These are phyloP conservation scores for Heteromormyrus szaboi DNA, from an alignment of 2,797 vertebrate genomes.

Conservation along the genomic window DNA sequence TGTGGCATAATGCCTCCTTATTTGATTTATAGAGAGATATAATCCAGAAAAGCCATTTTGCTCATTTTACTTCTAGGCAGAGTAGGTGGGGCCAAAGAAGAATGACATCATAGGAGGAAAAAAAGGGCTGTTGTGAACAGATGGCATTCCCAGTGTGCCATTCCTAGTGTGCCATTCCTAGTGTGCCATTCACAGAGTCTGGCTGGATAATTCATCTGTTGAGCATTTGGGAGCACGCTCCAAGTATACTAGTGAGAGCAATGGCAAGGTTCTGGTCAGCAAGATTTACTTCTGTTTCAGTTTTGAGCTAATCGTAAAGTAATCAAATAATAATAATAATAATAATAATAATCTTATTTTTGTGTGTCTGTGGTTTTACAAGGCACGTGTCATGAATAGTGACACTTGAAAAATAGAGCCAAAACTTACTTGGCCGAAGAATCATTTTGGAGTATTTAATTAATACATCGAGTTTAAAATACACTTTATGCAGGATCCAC, in stretches of 20 bases:
- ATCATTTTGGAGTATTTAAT: background rate
- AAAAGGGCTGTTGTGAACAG: background rate
- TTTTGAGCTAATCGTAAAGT: background rate
- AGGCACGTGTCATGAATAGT: background rate
- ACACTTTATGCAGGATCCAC: background rate
- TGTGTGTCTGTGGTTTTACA: background rate
- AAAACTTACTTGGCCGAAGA: background rate
- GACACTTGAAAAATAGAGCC: background rate
- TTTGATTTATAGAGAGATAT: background rate
- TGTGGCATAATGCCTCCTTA: background rate
- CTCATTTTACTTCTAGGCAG: background rate
- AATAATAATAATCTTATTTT: background rate
- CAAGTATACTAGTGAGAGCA: background rate
- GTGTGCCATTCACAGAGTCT: background rate
- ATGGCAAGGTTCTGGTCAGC: background rate
- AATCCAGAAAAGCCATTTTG: background rate
- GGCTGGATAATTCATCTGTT: background rate
- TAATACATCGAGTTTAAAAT: background rate
- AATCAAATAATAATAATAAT: background rate
- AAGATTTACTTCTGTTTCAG: background rate
- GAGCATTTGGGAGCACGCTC: background rate
- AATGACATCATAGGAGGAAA: background rate
- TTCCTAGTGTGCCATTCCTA: background rate
- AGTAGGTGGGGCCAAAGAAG: background rate
- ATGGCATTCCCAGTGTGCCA: conserved; percentile 2